A percentile compares a stretch with the other conserved stretches of the same genome.
Conservation (phyloP, 2,888 invertebrate genomes). For the Drosophila borborema region DNA sequence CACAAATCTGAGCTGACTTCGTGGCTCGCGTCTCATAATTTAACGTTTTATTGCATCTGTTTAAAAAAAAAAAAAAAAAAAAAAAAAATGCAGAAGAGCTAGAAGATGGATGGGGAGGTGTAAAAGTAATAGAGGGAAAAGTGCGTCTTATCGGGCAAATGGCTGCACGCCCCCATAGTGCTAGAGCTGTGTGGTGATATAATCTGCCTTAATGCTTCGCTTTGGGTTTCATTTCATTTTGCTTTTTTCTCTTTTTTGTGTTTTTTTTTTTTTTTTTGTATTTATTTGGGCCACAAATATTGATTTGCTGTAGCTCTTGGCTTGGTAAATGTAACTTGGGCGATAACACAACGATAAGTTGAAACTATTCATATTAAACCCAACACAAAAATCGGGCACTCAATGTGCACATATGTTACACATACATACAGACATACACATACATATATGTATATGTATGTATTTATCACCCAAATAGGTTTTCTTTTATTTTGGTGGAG, state of each 20-base stretch:
- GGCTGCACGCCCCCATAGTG: conserved; percentile 30
- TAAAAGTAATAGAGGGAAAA: not conserved
- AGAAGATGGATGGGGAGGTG: not conserved
- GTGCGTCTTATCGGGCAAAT: conserved; percentile 55
- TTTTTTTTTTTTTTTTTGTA: conserved; percentile 7
- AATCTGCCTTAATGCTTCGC: conserved; percentile 43
- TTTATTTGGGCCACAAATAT: conserved; percentile 71
- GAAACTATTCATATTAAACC: conserved; percentile 12
- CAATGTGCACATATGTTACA: conserved; percentile 24
- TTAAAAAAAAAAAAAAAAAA: too few species aligned
- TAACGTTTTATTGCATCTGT: conserved; percentile 15
- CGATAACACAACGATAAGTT: conserved; percentile 57
- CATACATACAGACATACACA: not conserved
- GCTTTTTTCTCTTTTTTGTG: not conserved
- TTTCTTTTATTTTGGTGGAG: conserved; percentile 17
- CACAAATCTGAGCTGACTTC: not conserved
- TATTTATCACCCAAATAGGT: conserved; percentile 24
- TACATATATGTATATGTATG: not conserved
- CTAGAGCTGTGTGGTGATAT: conserved; percentile 29
- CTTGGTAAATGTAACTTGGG: conserved; percentile 45
- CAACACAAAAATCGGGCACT: conserved; percentile 27
- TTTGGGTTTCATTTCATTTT: conserved; percentile 35
- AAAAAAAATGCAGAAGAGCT: too few species aligned
- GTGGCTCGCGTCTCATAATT: not conserved
- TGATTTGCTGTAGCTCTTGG: conserved; percentile 58